A percentile compares a stretch with the other conserved stretches of the same genome.
These are phyloP conservation scores for Phalloptychus januarius DNA, from an alignment of 2,797 vertebrate genomes.

Conservation along the genomic window DNA sequence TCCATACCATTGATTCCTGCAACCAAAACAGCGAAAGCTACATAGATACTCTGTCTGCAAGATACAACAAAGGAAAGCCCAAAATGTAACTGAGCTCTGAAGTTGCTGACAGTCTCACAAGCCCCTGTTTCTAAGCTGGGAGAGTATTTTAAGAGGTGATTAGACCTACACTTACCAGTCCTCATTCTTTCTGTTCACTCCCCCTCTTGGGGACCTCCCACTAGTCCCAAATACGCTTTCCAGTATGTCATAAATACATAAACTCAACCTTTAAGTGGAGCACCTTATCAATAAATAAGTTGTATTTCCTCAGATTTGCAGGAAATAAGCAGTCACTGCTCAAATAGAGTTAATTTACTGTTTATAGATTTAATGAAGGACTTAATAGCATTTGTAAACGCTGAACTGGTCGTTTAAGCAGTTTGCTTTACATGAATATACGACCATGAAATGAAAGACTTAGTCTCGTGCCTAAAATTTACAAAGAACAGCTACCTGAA, in stretches of 20 bases:
- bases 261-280: neutral
- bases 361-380: neutral
- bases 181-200: constrained; percentile 49
- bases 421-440: neutral
- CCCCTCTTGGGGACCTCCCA: constrained; percentile 32
- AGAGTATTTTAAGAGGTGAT: constrained; percentile 76
- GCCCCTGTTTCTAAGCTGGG: constrained; percentile 52
- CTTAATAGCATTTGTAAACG: neutral
- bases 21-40: constrained; percentile 20
- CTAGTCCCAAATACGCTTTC: constrained; percentile 25
- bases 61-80: constrained; percentile 26
- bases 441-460: constrained; percentile 1
- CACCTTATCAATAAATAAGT: neutral
- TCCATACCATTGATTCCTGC: constrained; percentile 52
- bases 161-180: constrained; percentile 63
- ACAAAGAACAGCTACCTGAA: neutral
- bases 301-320: neutral
- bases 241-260: constrained; percentile 26
- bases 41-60: constrained; percentile 9
- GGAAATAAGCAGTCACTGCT: neutral
- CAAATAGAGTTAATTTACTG: neutral
- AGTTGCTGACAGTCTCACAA: constrained; percentile 58
- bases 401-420: neutral
- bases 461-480: neutral
- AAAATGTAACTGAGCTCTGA: constrained; percentile 45